Base-by-base conservation (phyloP, 2,113 vertebrate species). In the Pachycephala philippinensis region DNA sequence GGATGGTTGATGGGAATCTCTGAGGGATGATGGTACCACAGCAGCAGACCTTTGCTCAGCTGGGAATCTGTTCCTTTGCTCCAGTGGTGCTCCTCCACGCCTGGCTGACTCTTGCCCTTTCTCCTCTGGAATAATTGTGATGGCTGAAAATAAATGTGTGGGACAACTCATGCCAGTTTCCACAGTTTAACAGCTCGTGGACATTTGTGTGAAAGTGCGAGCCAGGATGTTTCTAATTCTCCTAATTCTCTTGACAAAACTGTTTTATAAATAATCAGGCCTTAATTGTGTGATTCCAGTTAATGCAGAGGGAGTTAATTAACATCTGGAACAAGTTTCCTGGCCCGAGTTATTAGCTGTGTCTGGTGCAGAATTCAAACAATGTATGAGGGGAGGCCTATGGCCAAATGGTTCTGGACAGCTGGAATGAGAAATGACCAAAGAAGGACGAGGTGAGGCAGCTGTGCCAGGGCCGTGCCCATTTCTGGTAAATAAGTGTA, bases 261-360 rank as follows among this genome's bases (percentile, higher is more conserved):
- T 77, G 84, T 85, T 90, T 96, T 88, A 88, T 88, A 94, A 95
- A 93, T 91, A 95, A 87, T 91, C 76, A 79, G 76, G 84, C 65
- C 54, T 52, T 90, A 93, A 95, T 91, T 89, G 35, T 87, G 40
- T 61, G 84, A 89, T 91, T 81, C 42, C 82, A 96, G 84, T 92
- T 93, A 93, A 86, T 84, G 81, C 50, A 77, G 70, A 93, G 59
- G n/a, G 81, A 94, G 93, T 87, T 93, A 79, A 68, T 96, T 94
- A 87, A 93, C 94, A 94, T 97, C 97, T 96, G 92, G 96, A 93
- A 94, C 56, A 87, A 95, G 95, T 96, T 97, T 92, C 92, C 93
- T 95, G 92, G 95, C 69, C 76, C 0, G 1, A 87, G 77, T 76
- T 72, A 85, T 86, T 88, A 84, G 76, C 64, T 92, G 63, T 87